Evolutionary conservation across 1,140 invertebrate species (phyloP), one percentile per base, ranked within the genome.

Genomic region (Asobara japonica): DNA sequence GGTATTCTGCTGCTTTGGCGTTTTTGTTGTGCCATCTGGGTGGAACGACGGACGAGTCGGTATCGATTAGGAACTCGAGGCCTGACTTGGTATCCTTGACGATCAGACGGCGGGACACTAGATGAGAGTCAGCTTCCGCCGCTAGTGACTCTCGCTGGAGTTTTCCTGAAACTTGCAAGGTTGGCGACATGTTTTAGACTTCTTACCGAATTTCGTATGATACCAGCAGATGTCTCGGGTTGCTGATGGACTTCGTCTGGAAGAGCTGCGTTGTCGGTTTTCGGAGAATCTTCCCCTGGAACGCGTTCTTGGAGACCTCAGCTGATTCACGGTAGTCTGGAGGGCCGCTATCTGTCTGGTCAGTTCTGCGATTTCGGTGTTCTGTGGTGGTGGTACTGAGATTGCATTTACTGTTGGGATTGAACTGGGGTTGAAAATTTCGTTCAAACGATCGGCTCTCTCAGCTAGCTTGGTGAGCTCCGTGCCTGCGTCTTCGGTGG

Each of bases 41-140:
- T 16, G 78, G 80, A 36, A 83, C 48, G 0, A 83, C 79, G 1
- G 78, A 82, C 0, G 80, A 77, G n/a, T 78, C 81, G 2, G 80
- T 81, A 30, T 83, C 81, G 1, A 81, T 61, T 10, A 81, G 73
- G 73, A 74, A 79, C 27, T 25, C 60, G 7, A 72, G 25, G 10
- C 69, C 65, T 65, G 56, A 74, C 18, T 51, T 69, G n/a, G 6
- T 27, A 30, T 81, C 79, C 0, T n/a, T 77, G 10, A 83, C 67
- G 29, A 79, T 76, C 18, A 79, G 36, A 33, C 27, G 69, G 61
- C 60, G 25, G 22, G 61, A 65, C 6, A 29, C 5, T 18, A 51
- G 4, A 6, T 20, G 20, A 67, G 56, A 51, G 66, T 76, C 79
- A 72, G 22, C 38, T 36, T 67, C 72, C 71, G 79, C 77, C 73